These are phyloP conservation scores for Cichlasoma orientale DNA, from an alignment of 2,797 vertebrate genomes.

Conservation along the genomic window DNA sequence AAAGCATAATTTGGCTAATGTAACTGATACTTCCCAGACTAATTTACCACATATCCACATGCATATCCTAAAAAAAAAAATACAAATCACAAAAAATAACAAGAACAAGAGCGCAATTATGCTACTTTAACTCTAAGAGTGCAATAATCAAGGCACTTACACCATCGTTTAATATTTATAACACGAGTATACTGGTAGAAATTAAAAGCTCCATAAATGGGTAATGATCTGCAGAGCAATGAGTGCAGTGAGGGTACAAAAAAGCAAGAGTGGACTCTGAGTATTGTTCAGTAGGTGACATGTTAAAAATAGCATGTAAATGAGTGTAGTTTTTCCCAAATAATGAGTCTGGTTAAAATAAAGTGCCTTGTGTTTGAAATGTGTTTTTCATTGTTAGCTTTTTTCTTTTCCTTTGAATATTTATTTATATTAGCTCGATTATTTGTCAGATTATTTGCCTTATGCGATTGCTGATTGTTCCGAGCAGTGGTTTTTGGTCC, in stretches of 20 bases:
- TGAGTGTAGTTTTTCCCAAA: fast-evolving
- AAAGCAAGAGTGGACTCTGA: not conserved
- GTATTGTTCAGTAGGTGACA: not conserved
- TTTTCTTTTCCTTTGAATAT: not conserved
- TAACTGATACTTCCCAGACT: not conserved
- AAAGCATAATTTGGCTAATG: not conserved
- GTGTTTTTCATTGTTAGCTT: not conserved
- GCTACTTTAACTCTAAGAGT: not conserved
- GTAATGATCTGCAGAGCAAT: not conserved
- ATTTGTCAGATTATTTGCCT: not conserved
- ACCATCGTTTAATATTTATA: not conserved
- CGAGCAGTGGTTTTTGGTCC: not conserved
- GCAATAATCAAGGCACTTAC: not conserved
- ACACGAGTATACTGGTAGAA: not conserved
- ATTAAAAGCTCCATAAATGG: not conserved
- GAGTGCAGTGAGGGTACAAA: not conserved
- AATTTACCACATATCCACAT: not conserved
- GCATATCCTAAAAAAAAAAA: not conserved
- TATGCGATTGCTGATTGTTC: not conserved
- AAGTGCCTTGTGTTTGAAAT: not conserved
- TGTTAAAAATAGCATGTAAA: not conserved
- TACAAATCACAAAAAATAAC: too few species aligned
- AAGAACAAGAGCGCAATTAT: not conserved
- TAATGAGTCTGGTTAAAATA: not conserved
- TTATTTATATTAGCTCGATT: not conserved